A percentile compares a stretch with the other conserved stretches of the same genome.
phyloP scores from a whole-genome alignment of 2,797 vertebrate genomes.

The Acipenser transmontanus region DNA sequence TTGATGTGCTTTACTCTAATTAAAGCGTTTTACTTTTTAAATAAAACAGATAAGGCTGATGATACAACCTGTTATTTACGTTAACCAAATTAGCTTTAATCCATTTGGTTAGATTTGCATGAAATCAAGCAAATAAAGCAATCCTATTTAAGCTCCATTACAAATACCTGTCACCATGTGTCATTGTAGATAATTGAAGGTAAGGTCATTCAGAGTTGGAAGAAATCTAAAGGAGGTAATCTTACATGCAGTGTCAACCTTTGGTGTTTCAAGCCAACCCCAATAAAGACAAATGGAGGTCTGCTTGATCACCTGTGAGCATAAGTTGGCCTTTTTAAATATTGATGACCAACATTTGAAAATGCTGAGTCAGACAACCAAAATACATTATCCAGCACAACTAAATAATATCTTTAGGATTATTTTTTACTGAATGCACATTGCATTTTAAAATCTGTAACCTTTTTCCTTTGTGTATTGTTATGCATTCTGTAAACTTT shows the following conservation, averaged over 20 bases:
- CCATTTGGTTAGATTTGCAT: conserved; percentile 39
- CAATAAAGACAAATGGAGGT: too few relatives aligned
- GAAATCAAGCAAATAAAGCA: conserved; percentile 35
- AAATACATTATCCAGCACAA: too few relatives aligned
- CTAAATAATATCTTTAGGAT: too few relatives aligned
- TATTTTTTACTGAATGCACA: conserved; percentile 42
- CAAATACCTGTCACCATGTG: conserved; percentile 26
- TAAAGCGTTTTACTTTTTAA: conserved; percentile 54
- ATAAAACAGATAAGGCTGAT: conserved; percentile 51
- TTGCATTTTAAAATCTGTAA: conserved; percentile 31
- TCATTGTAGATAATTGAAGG: conserved; percentile 48
- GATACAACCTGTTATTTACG: conserved; percentile 46
- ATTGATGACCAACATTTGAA: too few relatives aligned
- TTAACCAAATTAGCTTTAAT: conserved; percentile 45
- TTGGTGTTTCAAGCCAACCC: too few relatives aligned
- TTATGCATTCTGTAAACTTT: too few relatives aligned
- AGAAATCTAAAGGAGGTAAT: not conserved
- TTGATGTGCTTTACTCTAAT: conserved; percentile 52
- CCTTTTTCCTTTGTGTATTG: too few relatives aligned
- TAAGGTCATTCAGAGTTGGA: conserved; percentile 24
- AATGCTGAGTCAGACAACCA: too few relatives aligned
- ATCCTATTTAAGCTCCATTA: conserved; percentile 38
- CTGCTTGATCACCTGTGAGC: too few relatives aligned
- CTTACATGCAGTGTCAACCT: not conserved
- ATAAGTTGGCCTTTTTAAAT: too few relatives aligned